A percentile compares a stretch with the other conserved stretches of the same genome.
phyloP scores from a whole-genome alignment of 2,113 vertebrate genomes.

The Carassius auratus region DNA sequence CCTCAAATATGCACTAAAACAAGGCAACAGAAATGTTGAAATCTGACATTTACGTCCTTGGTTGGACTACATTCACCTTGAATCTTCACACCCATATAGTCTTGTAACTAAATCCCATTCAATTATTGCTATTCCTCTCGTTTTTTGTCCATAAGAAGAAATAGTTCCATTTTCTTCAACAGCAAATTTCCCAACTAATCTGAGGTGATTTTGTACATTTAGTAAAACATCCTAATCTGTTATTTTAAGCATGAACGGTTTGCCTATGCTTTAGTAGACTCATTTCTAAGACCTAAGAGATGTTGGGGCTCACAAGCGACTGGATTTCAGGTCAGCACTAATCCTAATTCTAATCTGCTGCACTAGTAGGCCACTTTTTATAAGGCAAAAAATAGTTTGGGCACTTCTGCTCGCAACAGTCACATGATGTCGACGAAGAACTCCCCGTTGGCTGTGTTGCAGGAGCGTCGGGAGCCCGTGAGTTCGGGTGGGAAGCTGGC shows the following conservation, averaged over 20 bases:
- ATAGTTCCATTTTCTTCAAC: too few species aligned
- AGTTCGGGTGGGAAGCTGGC: constrained; percentile 92
- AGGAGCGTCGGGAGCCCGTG: constrained; percentile 95
- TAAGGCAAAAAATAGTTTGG: constrained; percentile 4
- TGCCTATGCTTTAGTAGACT: constrained; percentile 16
- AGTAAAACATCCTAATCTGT: neutral
- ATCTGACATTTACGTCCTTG: neutral
- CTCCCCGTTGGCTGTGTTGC: constrained; percentile 96
- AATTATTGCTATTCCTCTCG: constrained; percentile 11
- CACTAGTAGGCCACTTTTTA: constrained; percentile 8
- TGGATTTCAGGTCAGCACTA: constrained; percentile 18
- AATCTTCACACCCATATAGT: neutral
- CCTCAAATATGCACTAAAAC: constrained; percentile 8
- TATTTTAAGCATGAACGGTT: neutral
- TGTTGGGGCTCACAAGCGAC: constrained; percentile 8
- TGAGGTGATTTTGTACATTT: neutral
- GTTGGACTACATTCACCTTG: constrained; percentile 46
- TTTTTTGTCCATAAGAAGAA: neutral
- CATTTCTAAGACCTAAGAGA: constrained; percentile 6
- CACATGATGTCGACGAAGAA: constrained; percentile 99
- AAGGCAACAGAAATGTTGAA: neutral
- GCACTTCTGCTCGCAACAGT: constrained; percentile 59
- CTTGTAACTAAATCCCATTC: neutral
- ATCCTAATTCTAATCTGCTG: constrained; percentile 24
- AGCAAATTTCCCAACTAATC: neutral